Evolutionary conservation across 1,140 invertebrate species (phyloP).

Genomic region (Stenopsyche tienmushanensis): DNA sequence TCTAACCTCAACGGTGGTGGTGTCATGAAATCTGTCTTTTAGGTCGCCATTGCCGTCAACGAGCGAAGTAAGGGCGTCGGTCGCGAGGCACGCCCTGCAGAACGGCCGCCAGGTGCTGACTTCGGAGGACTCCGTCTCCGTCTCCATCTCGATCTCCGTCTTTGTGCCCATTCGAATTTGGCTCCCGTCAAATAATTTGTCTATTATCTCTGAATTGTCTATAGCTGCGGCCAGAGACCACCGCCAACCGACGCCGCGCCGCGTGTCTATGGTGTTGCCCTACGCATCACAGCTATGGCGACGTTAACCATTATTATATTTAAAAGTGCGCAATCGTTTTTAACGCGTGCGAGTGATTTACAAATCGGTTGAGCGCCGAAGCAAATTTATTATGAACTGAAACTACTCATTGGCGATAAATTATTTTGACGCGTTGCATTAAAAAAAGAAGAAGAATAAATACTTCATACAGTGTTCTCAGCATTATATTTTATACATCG

Average conservation of each 20-base stretch:
- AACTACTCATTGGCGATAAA: not conserved
- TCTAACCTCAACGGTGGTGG: conserved; percentile 50
- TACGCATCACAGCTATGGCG: not conserved
- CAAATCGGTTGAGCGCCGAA: not conserved
- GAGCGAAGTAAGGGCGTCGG: conserved; percentile 48
- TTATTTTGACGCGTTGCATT: not conserved
- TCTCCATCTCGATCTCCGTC: not conserved
- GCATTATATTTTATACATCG: too few species aligned
- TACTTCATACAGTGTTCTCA: too few species aligned
- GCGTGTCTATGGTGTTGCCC: conserved; percentile 6
- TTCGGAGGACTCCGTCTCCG: conserved; percentile 7
- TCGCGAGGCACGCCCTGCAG: conserved; percentile 52
- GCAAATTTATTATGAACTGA: not conserved
- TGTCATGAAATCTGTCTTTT: conserved; percentile 49
- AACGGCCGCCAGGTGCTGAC: conserved; percentile 49
- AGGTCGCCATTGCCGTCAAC: conserved; percentile 46
- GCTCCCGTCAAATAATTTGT: not conserved
- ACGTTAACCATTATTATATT: not conserved
- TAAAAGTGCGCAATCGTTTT: not conserved
- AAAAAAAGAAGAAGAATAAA: not conserved
- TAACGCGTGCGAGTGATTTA: not conserved
- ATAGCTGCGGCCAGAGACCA: too few species aligned
- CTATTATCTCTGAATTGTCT: too few species aligned
- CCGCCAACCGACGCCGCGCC: not conserved
- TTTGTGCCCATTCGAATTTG: not conserved